Evolutionary conservation across 2,113 vertebrate genomes (phyloP).

Genomic region (Dicentrarchus labrax): DNA sequence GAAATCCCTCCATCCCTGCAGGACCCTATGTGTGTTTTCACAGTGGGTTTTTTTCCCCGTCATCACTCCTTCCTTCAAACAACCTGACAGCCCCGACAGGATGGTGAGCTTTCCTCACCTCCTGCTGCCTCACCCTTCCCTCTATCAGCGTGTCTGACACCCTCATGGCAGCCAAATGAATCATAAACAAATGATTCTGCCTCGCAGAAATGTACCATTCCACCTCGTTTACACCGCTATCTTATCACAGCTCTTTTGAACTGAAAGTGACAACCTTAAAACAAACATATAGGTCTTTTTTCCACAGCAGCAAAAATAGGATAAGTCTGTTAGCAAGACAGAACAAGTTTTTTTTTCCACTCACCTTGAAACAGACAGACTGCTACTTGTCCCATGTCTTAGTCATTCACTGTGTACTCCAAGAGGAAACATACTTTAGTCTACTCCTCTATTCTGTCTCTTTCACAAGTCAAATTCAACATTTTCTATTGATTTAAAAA

Average conservation of each 20-base stretch:
- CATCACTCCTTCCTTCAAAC: slow-evolving; percentile 51
- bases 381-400: slow-evolving; percentile 76
- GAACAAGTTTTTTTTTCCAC: slow-evolving; percentile 34
- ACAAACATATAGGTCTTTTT: not conserved
- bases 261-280: slow-evolving; percentile 21
- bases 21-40: slow-evolving; percentile 26
- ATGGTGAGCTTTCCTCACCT: slow-evolving; percentile 57
- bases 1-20: slow-evolving; percentile 25
- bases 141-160: slow-evolving; percentile 7
- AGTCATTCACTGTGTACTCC: slow-evolving; percentile 23
- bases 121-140: slow-evolving; percentile 34
- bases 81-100: slow-evolving; percentile 41
- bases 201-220: slow-evolving; percentile 42
- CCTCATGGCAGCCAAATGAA: slow-evolving; percentile 38
- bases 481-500: not conserved
- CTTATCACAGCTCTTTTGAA: slow-evolving; percentile 26
- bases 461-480: not conserved
- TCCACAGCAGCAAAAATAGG: slow-evolving; percentile 2
- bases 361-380: slow-evolving; percentile 70
- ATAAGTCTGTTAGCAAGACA: slow-evolving; percentile 17
- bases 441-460: not conserved
- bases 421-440: not conserved
- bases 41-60: not conserved
- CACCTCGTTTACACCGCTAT: slow-evolving; percentile 30
- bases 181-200: slow-evolving; percentile 55